These are phyloP conservation scores for Drosophila prolongata DNA, from an alignment of 2,888 invertebrate species.

Conservation along the genomic window DNA sequence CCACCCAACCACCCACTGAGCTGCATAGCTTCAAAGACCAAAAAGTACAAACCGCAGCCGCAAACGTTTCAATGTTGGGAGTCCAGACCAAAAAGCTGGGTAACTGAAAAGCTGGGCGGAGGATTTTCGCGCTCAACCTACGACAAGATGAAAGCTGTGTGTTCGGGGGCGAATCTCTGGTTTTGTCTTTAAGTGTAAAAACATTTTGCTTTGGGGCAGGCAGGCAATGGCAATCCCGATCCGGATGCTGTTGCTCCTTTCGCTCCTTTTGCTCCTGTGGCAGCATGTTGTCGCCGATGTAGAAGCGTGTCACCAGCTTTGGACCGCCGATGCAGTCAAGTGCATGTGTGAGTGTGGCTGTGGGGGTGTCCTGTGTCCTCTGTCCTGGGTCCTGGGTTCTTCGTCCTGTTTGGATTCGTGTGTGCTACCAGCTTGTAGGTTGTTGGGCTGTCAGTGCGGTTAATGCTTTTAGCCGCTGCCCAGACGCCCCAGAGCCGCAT, in stretches of 20 bases:
- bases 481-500: constrained; percentile 42
- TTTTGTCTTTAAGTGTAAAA: constrained; percentile 82
- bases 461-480: constrained; percentile 76
- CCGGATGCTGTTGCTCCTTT: constrained; percentile 21
- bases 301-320: constrained; percentile 70
- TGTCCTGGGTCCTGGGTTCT: constrained; percentile 17
- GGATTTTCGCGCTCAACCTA: constrained; percentile 26
- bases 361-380: constrained; percentile 14
- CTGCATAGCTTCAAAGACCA: constrained; percentile 73
- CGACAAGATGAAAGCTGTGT: constrained; percentile 20
- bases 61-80: constrained; percentile 72
- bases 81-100: constrained; percentile 16
- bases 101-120: constrained; percentile 17
- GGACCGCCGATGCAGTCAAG: constrained; percentile 69
- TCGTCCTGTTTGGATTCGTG: constrained; percentile 48
- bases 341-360: constrained; percentile 37
- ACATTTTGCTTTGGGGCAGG: constrained; percentile 77
- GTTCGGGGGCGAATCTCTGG: constrained; percentile 69
- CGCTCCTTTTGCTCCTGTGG: constrained; percentile 32
- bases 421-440: constrained; percentile 61
- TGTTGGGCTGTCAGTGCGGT: constrained; percentile 72
- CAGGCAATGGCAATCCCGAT: constrained; percentile 49
- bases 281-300: constrained; percentile 78
- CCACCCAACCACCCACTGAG: constrained; percentile 15
- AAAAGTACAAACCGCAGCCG: constrained; percentile 81